These are phyloP conservation scores for Clarias macrocephalus DNA, from an alignment of 2,113 vertebrate genomes.

Conservation along the genomic window DNA sequence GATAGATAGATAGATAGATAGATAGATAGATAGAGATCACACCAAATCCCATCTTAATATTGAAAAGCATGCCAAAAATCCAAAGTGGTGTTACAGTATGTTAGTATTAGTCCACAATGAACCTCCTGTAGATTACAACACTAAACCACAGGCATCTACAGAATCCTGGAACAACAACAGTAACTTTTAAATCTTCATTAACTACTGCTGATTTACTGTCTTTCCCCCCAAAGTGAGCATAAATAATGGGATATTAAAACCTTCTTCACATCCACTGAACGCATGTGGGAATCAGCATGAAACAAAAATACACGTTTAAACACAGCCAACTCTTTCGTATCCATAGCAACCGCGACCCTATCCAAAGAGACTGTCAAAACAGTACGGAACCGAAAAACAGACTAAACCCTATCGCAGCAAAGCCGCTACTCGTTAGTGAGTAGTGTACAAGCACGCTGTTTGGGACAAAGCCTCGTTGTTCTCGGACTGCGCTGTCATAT, in stretches of 20 bases:
- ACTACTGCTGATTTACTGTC: not conserved
- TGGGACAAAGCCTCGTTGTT: not conserved
- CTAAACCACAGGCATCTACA: conserved; percentile 66
- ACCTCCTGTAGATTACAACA: conserved; percentile 52
- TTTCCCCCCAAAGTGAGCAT: not conserved
- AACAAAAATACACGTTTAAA: not conserved
- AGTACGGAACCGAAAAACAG: not conserved
- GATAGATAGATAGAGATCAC: too few species aligned
- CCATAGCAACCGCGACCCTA: not conserved
- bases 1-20: too few species aligned
- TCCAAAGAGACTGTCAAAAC: not conserved
- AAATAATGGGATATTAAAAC: not conserved
- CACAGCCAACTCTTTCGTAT: not conserved
- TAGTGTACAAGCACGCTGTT: not conserved
- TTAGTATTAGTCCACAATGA: conserved; percentile 55
- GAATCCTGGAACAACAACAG: conserved; percentile 68
- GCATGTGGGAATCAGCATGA: not conserved
- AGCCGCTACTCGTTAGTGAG: not conserved
- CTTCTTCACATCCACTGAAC: conserved; percentile 2
- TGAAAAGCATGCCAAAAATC: not conserved
- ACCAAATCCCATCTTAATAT: not conserved
- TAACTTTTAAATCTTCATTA: conserved; percentile 59
- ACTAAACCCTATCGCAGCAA: not conserved
- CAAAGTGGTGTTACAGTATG: not conserved
- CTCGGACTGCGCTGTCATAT: not conserved